Conservation (phyloP, 2,797 vertebrate species). For the Rhinella marina region DNA sequence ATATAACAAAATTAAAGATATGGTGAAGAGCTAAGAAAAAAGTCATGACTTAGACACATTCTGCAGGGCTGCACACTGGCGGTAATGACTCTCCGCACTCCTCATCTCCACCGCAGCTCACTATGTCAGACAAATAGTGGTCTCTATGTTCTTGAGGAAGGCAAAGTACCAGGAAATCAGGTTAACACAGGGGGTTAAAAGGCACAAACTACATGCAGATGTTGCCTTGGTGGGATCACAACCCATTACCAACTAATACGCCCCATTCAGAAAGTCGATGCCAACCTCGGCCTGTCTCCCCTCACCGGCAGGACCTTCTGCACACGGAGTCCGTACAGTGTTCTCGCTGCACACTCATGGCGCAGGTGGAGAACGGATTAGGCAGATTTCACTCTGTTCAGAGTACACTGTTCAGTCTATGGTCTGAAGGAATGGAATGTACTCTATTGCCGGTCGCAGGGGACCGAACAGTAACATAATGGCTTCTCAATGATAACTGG, state of each 20-base stretch:
- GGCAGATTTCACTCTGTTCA: slow-evolving; percentile 15
- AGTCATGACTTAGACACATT: too few relatives aligned
- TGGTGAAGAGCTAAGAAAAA: too few relatives aligned
- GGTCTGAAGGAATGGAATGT: slow-evolving; percentile 40
- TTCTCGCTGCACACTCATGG: neutral
- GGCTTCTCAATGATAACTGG: slow-evolving; percentile 40
- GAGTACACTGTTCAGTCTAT: neutral
- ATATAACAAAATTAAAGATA: too few relatives aligned
- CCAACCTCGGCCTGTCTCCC: too few relatives aligned
- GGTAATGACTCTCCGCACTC: neutral
- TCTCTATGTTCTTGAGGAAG: neutral
- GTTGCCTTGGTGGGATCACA: neutral
- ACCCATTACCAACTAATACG: neutral
- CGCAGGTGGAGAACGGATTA: slow-evolving; percentile 25
- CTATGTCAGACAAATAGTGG: neutral
- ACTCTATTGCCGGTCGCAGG: slow-evolving; percentile 19
- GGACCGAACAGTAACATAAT: slow-evolving; percentile 14
- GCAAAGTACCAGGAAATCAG: too few relatives aligned
- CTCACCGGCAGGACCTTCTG: neutral
- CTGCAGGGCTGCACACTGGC: too few relatives aligned
- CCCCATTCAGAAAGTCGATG: neutral
- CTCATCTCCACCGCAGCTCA: neutral
- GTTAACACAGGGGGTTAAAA: neutral
- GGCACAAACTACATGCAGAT: neutral
- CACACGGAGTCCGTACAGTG: neutral